Base-by-base conservation (phyloP, 2,888 invertebrate species). In the Tetheella fluctuosa region DNA sequence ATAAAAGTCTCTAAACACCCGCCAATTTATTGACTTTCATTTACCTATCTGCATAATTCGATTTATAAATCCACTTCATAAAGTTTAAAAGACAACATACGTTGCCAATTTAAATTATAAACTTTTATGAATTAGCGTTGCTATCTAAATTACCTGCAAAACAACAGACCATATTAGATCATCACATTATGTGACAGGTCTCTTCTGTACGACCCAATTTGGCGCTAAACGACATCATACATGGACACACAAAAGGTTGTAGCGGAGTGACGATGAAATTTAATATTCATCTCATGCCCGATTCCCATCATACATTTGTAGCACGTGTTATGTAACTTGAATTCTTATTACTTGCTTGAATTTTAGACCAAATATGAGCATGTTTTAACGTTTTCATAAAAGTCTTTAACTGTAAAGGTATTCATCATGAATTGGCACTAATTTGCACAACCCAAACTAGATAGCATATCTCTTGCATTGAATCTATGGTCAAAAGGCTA, bases 201-300 rank as follows among this genome's bases (percentile, higher is more conserved):
- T 66, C 42, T n/a, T 66, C 59, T 63, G 66, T 66, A 64, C 55
- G 57, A 67, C 59, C 59, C 62, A 61, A 59, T 65, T 65, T 67
- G 63, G 61, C 59, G 61, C 62, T 58, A 62, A 67, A 66, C 60
- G 52, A 57, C 25, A 30, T 62, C 63, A 39, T 52, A 61, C 52
- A 59, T 59, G 60, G 64, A 60, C 56, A 59, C 42, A 62, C 60
- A 67, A 65, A 64, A 64, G 34, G 34, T 34, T 34, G 34, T 34
- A 34, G 34, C 34, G 34, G 58, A 37, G 59, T 60, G 65, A 61
- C 64, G 48, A 58, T 60, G 58, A 66, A 57, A 66, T 68, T 63
- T 56, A 59, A 61, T 67, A 72, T 70, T 69, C 73, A 61, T 54
- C 48, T 34, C 67, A 64, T 62, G 53, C 60, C 54, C 48, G 20